Evolutionary conservation across 2,888 invertebrate species (phyloP), one percentile per base, ranked within the genome.

Genomic region (Mystacides longicornis): DNA sequence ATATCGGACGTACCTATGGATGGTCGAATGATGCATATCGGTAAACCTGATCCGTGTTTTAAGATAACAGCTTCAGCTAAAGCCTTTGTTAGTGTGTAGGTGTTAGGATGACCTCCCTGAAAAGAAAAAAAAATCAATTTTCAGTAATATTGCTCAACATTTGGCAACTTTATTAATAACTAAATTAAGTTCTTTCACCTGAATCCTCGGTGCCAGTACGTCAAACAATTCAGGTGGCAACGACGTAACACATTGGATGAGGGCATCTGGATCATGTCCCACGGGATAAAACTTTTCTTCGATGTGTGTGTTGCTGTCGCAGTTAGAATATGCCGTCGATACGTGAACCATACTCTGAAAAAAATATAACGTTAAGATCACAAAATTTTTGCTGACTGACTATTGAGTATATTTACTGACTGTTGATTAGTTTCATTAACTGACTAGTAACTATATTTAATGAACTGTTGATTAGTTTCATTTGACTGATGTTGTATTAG

Each of bases 271-370:
- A 62, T 86, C 81, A 52, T 81, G 80, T 0, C 82, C 72, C 0
- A 84, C 79, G 11, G 87, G 85, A 69, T 97, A 97, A 37, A 95
- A 86, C 7, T 79, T 75, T 69, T 96, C 95, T 52, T 88, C 87
- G 21, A 96, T 86, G 64, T 83, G 81, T 14, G 80, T 75, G 84
- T 81, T 57, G 16, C 27, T 50, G 16, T 95, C 91, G 46, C 96
- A 93, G 75, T 97, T 97, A 67, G 95, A 92, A 74, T 93, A 98
- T 0, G 97, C 97, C 0, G 97, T 97, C 0, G 95, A 96, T 2
- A 97, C 91, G 71, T 97, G 95, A 1, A 97, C 87, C 57, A 87
- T 77, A 62, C 86, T 85, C 81, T 85, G 66, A 31, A 68, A 64
- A 55, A 55, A n/a, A n/a, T n/a, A n/a, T n/a, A n/a, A n/a, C n/a